These are phyloP conservation scores for Holothuria leucospilota DNA, from an alignment of 53 echinoderm and acorn worm species.

Conservation along the genomic window DNA sequence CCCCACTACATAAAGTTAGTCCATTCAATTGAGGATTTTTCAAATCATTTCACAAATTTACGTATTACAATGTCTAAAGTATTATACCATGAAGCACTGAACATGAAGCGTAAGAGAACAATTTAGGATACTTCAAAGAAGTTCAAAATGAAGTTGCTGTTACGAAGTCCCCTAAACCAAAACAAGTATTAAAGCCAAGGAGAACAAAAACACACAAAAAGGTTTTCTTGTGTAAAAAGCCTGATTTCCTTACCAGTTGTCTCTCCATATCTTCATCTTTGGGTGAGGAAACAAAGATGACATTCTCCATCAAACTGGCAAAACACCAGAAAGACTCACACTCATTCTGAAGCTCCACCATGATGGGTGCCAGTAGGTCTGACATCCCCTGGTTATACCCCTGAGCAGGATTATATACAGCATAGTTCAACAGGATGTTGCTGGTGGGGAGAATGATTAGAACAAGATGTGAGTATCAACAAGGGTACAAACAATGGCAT, in stretches of 20 bases:
- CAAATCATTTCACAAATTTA: no score
- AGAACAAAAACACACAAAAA: no score
- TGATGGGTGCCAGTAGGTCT: slow-evolving; percentile 85
- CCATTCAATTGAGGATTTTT: no score
- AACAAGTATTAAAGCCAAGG: no score
- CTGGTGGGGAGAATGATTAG: slow-evolving; percentile 43
- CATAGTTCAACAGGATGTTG: slow-evolving; percentile 93
- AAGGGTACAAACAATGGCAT: neutral
- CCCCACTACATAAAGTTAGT: no score
- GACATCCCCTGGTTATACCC: slow-evolving; percentile 99
- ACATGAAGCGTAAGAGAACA: no score
- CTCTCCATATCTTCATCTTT: slow-evolving; percentile 99
- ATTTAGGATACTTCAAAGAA: no score
- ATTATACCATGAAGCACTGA: no score
- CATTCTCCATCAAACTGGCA: slow-evolving; percentile 88
- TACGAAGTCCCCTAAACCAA: no score
- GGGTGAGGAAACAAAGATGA: slow-evolving; percentile 96
- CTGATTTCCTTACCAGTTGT: slow-evolving; percentile 74
- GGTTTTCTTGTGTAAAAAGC: no score
- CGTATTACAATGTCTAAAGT: no score
- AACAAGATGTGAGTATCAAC: neutral
- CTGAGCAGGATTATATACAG: slow-evolving; percentile 80
- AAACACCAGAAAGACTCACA: slow-evolving; percentile 98
- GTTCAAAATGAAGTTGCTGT: no score
- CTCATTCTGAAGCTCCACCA: slow-evolving; percentile 94